These are phyloP conservation scores for Larimichthys polyactis DNA, from an alignment of 2,113 vertebrate genomes.

Conservation along the genomic window DNA sequence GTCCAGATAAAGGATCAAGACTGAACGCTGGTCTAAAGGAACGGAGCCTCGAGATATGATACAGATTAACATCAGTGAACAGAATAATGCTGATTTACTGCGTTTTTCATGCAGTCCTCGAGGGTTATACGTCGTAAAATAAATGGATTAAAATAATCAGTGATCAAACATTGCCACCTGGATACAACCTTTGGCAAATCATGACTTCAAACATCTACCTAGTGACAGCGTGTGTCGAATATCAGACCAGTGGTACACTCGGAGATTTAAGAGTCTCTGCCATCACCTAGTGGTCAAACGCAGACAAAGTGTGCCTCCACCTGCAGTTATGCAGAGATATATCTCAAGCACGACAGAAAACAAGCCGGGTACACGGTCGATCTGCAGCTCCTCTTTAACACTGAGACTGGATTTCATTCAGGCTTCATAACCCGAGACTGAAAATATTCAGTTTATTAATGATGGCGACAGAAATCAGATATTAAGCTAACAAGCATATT, in stretches of 20 bases:
- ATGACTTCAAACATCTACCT: background rate
- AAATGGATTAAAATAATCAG: background rate
- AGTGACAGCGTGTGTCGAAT: background rate
- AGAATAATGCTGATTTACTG: background rate
- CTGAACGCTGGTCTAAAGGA: background rate
- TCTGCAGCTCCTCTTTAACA: background rate
- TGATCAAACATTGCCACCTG: background rate
- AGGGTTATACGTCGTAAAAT: background rate
- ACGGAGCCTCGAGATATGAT: background rate
- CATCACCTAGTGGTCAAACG: conserved; percentile 61
- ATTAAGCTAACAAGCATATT: conserved; percentile 8
- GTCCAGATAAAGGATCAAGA: background rate
- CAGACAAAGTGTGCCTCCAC: background rate
- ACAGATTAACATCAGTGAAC: background rate
- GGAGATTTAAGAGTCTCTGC: conserved; percentile 39
- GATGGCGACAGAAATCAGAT: background rate
- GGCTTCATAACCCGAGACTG: background rate
- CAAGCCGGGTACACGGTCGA: background rate
- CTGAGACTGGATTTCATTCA: background rate
- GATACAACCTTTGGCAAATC: background rate
- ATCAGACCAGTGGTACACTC: background rate
- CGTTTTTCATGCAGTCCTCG: background rate
- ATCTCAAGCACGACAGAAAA: background rate
- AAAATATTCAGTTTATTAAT: background rate
- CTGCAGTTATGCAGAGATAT: background rate